Evolutionary conservation across 1,140 invertebrate species (phyloP).

Genomic region (Zeugodacus cucurbitae): DNA sequence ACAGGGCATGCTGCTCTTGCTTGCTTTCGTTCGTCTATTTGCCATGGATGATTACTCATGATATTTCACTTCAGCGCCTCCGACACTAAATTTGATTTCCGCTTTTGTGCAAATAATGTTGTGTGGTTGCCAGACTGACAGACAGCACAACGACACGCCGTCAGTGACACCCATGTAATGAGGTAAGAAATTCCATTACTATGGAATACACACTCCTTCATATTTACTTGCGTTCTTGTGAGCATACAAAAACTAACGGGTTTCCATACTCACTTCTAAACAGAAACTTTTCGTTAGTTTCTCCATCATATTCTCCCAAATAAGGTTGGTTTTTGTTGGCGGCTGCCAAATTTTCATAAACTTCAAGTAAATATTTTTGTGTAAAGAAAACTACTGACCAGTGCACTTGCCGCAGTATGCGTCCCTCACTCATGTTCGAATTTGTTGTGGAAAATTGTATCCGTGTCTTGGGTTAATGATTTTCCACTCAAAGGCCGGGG

Average conservation of each 20-base stretch:
- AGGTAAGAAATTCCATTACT: background rate
- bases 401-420: background rate
- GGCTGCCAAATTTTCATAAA: background rate
- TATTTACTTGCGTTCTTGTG: background rate
- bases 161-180: background rate
- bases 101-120: conserved; percentile 50
- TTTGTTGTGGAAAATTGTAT: conserved; percentile 39
- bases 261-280: background rate
- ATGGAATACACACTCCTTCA: background rate
- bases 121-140: conserved; percentile 45
- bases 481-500: conserved; percentile 57
- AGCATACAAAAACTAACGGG: background rate
- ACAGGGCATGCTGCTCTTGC: background rate
- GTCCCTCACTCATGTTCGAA: too few species aligned
- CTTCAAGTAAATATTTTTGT: background rate
- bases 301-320: background rate
- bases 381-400: background rate
- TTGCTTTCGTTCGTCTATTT: background rate
- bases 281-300: background rate
- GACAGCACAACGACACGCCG: conserved; percentile 14
- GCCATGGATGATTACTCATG: conserved; percentile 52
- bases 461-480: conserved; percentile 61
- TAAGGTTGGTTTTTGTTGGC: background rate
- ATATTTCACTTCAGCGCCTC: conserved; percentile 51
- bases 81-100: conserved; percentile 26